phyloP scores from a whole-genome alignment of 2,888 invertebrate genomes.

The Dicyrtomina minuta region DNA sequence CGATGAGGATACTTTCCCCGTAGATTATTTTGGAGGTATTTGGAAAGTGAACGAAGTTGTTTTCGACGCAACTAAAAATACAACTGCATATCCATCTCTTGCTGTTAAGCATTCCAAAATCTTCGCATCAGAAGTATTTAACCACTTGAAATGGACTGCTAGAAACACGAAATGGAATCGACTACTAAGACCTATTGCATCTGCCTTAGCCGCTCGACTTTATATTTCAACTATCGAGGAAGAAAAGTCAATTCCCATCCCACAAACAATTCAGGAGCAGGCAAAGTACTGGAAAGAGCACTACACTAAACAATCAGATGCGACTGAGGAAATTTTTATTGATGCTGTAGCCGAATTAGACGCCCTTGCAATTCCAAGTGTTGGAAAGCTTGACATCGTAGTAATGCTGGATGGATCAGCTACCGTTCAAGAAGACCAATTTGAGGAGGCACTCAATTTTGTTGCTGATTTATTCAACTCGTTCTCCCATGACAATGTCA shows the following conservation, averaged over 20 bases:
- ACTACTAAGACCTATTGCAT: conserved; percentile 35
- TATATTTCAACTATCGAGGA: conserved; percentile 14
- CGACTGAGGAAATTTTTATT: too few species aligned
- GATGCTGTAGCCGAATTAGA: too few species aligned
- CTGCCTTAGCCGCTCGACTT: conserved; percentile 37
- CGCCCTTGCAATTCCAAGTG: too few species aligned
- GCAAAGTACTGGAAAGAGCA: too few species aligned
- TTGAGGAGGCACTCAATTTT: conserved; percentile 26
- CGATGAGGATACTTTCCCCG: not conserved
- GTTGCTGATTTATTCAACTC: conserved; percentile 29
- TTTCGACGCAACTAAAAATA: not conserved
- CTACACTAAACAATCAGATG: too few species aligned
- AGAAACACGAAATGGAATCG: conserved; percentile 3
- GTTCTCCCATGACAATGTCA: conserved; percentile 32
- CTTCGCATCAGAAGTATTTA: not conserved
- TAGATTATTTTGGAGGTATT: conserved; percentile 12
- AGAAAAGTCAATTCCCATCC: too few species aligned
- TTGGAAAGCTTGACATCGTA: conserved; percentile 41
- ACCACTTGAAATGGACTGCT: conserved; percentile 32
- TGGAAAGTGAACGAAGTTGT: conserved; percentile 16
- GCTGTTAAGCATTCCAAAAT: conserved; percentile 7
- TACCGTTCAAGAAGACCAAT: conserved; percentile 31
- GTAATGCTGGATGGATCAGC: conserved; percentile 42
- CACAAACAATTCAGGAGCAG: too few species aligned
- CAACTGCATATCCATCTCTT: not conserved